A percentile compares a stretch with the other conserved stretches of the same genome.
Conservation (phyloP, 2,113 vertebrate species). For the Pseudonaja textilis region DNA sequence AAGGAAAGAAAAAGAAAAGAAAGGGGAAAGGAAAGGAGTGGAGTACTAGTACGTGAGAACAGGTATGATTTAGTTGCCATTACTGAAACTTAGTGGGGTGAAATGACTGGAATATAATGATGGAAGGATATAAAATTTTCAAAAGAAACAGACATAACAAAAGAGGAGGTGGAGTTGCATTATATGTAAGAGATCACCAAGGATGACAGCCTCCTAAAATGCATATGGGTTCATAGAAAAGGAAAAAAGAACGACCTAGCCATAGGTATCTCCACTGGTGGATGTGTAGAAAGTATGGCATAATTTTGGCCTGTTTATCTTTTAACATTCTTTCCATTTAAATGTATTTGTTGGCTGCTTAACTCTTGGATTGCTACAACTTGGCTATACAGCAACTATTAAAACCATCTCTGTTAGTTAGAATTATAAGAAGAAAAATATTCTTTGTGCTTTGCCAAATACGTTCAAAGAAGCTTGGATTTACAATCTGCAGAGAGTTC, state of each 20-base stretch:
- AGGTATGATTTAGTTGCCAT: not conserved
- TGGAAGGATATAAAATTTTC: not conserved
- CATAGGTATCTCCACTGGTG: not conserved
- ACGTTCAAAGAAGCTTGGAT: not conserved
- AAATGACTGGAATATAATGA: not conserved
- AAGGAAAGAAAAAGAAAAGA: too few relatives aligned
- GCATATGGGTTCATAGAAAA: not conserved
- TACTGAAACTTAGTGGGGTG: not conserved
- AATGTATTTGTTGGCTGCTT: not conserved
- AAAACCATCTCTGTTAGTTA: not conserved
- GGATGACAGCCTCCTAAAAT: not conserved
- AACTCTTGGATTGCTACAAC: not conserved
- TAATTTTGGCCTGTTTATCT: not conserved
- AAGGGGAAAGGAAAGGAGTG: too few relatives aligned
- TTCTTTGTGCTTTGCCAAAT: not conserved
- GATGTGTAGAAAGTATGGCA: not conserved
- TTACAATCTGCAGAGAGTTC: not conserved
- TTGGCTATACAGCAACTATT: not conserved
- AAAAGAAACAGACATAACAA: not conserved
- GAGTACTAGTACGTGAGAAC: not conserved
- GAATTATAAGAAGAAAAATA: not conserved
- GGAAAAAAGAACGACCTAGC: not conserved
- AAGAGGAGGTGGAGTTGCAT: not conserved
- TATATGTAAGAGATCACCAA: not conserved
- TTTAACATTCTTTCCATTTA: not conserved